phyloP scores from a whole-genome alignment of 2,797 vertebrate species.

The Alosa sapidissima region DNA sequence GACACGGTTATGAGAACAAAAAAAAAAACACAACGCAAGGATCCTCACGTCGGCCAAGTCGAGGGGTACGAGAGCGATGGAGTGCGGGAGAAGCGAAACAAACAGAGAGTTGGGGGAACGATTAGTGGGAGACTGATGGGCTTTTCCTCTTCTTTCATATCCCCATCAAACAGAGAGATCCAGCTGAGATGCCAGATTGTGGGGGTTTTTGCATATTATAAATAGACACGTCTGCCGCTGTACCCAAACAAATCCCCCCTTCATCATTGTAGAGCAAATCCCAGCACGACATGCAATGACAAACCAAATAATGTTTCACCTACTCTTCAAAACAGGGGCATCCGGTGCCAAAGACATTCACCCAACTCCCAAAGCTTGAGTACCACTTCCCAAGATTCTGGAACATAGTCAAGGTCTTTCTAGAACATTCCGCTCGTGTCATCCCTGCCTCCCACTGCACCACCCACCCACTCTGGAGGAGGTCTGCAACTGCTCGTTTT shows the following conservation, averaged over 20 bases:
- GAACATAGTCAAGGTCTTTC: not conserved
- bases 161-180: conserved; percentile 42
- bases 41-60: not conserved
- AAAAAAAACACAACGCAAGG: not conserved
- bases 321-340: not conserved
- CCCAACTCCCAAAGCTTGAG: not conserved
- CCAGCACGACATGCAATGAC: not conserved
- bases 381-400: not conserved
- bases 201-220: conserved; percentile 29
- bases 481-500: not conserved
- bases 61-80: not conserved
- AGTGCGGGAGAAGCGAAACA: not conserved
- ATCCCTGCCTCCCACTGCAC: not conserved
- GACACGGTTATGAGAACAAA: not conserved
- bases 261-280: not conserved
- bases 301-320: not conserved
- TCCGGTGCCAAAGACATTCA: not conserved
- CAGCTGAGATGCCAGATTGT: conserved; percentile 28
- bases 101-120: not conserved
- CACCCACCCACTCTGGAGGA: not conserved
- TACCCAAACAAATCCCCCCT: not conserved
- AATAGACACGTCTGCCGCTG: conserved; percentile 34
- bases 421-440: not conserved
- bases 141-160: conserved; percentile 38
- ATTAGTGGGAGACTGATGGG: not conserved